Evolutionary conservation across 2,113 vertebrate genomes (phyloP), one percentile per base, ranked within the genome.

Genomic region (Solea senegalensis): DNA sequence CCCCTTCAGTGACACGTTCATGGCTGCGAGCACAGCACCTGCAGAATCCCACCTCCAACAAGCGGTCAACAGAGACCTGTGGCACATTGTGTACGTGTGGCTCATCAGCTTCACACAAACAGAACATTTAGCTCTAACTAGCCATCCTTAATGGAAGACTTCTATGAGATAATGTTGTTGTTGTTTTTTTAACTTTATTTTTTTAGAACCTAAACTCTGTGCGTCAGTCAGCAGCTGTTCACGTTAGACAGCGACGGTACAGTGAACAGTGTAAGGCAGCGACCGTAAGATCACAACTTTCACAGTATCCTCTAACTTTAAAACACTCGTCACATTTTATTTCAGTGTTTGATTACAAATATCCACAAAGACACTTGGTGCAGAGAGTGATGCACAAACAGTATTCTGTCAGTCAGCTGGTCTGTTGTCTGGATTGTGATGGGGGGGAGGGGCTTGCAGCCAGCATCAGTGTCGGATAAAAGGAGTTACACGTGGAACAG

Each of bases 11-110:
- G 78, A 79, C 75, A 63, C 59, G 0, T 51, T 44, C 74, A 64
- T 73, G 89, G 88, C 87, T 87, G 90, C 59, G 90, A 90, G 92
- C 94, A 93, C 93, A 91, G 93, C 91, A 86, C 90, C 81, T 74
- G 85, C 87, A 86, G 92, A 87, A 89, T 89, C 73, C 89, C 76
- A 49, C 75, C 68, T 46, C 74, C 46, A 52, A 61, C 53, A 11
- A 68, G 27, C 1, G 56, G 67, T 67, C 82, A 59, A 45, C 62
- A 15, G 70, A 78, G 65, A 86, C 80, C 73, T 52, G 76, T 67
- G 56, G 69, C 83, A 82, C 77, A 62, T 41, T 69, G 87, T 70
- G 76, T 65, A n/a, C 49, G 76, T 74, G 84, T 64, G 80, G 80
- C 78, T 76, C 9, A 9, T 67, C 64, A 28, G 77, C 72, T 80